Percentiles rank a stretch among this genome's conserved stretches.
phyloP scores from a whole-genome alignment of 2,888 invertebrate species.

The Conomelus anceps region DNA sequence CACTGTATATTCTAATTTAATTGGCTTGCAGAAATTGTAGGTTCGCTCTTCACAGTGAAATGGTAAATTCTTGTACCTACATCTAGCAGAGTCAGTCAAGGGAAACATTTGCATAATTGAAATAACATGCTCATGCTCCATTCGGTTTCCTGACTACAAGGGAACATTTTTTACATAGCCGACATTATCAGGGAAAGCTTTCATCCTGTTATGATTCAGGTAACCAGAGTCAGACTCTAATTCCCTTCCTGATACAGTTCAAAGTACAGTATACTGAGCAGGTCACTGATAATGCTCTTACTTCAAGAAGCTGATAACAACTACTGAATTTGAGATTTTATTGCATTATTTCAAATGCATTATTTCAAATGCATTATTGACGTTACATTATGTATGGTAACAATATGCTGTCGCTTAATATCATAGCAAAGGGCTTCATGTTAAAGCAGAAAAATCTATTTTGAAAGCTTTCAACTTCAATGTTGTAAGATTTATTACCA shows the following conservation, averaged over 20 bases:
- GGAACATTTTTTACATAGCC: neutral
- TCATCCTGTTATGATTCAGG: neutral
- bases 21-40: neutral
- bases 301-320: neutral
- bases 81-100: neutral
- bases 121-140: neutral
- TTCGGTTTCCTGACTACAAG: neutral
- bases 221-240: neutral
- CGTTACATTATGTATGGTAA: too few species aligned
- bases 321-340: neutral
- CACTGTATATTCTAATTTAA: neutral
- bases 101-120: neutral
- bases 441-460: too few species aligned
- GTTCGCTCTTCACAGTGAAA: neutral
- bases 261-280: neutral
- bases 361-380: too few species aligned
- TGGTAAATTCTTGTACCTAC: neutral
- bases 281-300: neutral
- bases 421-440: too few species aligned
- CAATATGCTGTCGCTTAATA: too few species aligned
- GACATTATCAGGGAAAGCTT: neutral
- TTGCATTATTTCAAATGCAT: too few species aligned
- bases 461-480: too few species aligned
- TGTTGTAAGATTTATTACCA: too few species aligned
- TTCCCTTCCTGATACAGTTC: neutral